phyloP scores from a whole-genome alignment of 1,140 invertebrate species.

The Apis cerana region DNA sequence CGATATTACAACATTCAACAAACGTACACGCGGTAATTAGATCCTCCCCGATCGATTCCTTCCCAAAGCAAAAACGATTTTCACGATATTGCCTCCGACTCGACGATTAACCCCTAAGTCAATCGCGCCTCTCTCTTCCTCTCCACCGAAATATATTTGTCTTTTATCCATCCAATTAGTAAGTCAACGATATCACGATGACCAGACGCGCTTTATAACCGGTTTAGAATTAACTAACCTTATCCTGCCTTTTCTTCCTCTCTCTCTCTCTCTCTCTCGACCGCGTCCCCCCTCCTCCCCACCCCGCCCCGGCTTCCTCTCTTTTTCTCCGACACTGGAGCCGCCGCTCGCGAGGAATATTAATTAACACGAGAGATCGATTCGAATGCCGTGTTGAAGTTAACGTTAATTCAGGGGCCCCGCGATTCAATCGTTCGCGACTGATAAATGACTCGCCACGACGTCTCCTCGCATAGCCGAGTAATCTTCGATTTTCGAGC shows the following conservation, averaged over 20 bases:
- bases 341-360: slow-evolving; percentile 49
- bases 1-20: too few species aligned
- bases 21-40: slow-evolving; percentile 21
- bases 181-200: slow-evolving; percentile 69
- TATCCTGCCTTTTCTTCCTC: not conserved
- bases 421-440: slow-evolving; percentile 61
- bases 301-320: not conserved
- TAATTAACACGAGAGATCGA: slow-evolving; percentile 67
- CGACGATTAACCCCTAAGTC: slow-evolving; percentile 31
- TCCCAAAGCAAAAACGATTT: slow-evolving; percentile 20
- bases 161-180: slow-evolving; percentile 71
- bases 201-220: slow-evolving; percentile 65
- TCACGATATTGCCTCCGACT: slow-evolving; percentile 2
- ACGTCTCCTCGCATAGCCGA: not conserved
- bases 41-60: not conserved
- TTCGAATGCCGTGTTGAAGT: slow-evolving; percentile 57
- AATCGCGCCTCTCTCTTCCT: not conserved
- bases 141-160: slow-evolving; percentile 61
- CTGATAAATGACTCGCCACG: slow-evolving; percentile 56
- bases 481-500: slow-evolving; percentile 13
- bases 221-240: slow-evolving; percentile 68
- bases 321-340: not conserved
- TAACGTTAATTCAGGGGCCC: slow-evolving; percentile 60
- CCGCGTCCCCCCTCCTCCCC: too few species aligned
- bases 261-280: not conserved